phyloP scores from a whole-genome alignment of 2,888 invertebrate species.

The Pseudolycoriella hygida region DNA sequence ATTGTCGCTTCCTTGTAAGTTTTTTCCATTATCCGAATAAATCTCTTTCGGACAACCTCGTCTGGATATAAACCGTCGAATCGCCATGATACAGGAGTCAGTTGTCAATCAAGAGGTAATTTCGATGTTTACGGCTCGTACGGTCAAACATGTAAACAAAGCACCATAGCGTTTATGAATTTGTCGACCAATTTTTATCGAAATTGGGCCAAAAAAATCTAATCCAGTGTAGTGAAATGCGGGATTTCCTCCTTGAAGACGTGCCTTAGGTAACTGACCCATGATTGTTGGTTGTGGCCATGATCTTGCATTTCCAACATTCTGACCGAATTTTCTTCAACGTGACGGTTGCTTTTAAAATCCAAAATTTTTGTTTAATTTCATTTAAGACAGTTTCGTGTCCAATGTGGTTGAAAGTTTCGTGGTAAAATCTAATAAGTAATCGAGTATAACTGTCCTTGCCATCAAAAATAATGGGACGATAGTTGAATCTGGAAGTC shows the following conservation, averaged over 20 bases:
- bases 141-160: slow-evolving; percentile 10
- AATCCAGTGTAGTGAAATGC: not conserved
- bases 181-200: not conserved
- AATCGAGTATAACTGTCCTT: not conserved
- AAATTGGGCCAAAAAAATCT: slow-evolving; percentile 5
- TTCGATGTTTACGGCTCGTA: slow-evolving; percentile 9
- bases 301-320: slow-evolving; percentile 9
- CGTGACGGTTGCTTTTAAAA: slow-evolving; percentile 8
- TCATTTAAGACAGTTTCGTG: slow-evolving; percentile 8
- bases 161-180: slow-evolving; percentile 5
- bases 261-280: slow-evolving; percentile 4
- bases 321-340: slow-evolving; percentile 1
- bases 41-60: slow-evolving; percentile 8
- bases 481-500: not conserved
- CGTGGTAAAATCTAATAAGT: slow-evolving; percentile 3
- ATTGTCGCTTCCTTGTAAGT: slow-evolving; percentile 9
- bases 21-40: slow-evolving; percentile 11
- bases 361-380: slow-evolving; percentile 9
- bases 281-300: slow-evolving; percentile 7
- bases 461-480: not conserved
- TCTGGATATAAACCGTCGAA: slow-evolving; percentile 8
- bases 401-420: slow-evolving; percentile 4
- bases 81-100: slow-evolving; percentile 9
- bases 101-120: slow-evolving; percentile 14
- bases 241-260: slow-evolving; percentile 1